Conservation (phyloP, 2,888 invertebrate species). For the Gasteruption jaculator region DNA sequence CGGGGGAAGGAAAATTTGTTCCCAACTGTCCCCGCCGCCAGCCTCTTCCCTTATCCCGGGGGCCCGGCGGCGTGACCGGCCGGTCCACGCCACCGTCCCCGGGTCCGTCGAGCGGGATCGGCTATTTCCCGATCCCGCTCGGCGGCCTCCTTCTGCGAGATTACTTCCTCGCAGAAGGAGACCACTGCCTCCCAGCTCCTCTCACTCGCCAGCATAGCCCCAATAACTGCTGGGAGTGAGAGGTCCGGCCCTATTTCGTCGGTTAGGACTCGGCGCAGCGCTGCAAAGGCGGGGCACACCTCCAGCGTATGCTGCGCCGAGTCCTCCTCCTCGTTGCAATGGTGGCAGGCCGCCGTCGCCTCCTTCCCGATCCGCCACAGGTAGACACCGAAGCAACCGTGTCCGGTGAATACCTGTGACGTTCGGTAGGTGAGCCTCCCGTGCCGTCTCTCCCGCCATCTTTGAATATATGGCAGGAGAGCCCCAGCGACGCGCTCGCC, state of each 20-base stretch:
- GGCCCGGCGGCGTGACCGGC: no score
- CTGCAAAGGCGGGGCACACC: not conserved
- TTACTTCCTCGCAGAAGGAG: not conserved
- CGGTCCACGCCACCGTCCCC: not conserved
- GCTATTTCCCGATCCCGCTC: not conserved
- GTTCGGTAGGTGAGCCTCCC: constrained; percentile 1
- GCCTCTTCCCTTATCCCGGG: no score
- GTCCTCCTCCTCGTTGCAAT: not conserved
- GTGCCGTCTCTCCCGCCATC: not conserved
- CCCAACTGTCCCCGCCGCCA: no score
- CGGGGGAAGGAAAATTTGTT: no score
- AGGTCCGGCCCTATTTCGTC: not conserved
- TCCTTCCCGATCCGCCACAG: not conserved
- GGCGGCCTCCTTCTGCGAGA: constrained; percentile 6
- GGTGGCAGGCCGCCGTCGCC: not conserved
- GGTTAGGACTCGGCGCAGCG: not conserved
- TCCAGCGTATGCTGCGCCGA: not conserved
- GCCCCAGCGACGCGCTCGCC: not conserved
- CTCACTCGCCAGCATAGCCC: not conserved
- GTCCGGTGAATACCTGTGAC: no score
- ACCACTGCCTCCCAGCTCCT: not conserved
- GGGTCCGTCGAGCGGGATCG: not conserved
- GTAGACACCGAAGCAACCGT: no score
- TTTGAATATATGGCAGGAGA: not conserved
- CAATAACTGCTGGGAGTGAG: not conserved